These are phyloP conservation scores for Acyrthosiphon pisum DNA, from an alignment of 1,140 invertebrate species.

Conservation along the genomic window DNA sequence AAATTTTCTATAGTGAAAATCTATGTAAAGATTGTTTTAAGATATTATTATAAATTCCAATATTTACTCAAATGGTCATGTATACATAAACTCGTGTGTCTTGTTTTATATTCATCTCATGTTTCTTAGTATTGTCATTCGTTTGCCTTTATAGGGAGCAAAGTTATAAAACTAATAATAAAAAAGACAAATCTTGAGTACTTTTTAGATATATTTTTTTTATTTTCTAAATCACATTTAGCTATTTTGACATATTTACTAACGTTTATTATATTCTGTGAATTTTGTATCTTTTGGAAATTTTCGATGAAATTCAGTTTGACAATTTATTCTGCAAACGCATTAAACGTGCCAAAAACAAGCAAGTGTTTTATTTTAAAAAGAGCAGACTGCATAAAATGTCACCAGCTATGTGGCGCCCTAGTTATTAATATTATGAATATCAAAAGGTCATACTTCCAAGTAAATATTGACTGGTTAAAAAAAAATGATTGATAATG, in stretches of 20 bases:
- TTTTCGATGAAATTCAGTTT: constrained; percentile 26
- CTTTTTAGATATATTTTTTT: neutral
- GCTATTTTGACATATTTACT: constrained; percentile 19
- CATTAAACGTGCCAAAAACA: constrained; percentile 37
- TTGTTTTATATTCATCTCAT: neutral
- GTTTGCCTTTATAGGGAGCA: neutral
- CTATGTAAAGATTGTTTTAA: neutral
- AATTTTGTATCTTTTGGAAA: constrained; percentile 21
- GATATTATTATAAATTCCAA: neutral
- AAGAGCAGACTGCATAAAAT: constrained; percentile 44
- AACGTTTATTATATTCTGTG: neutral
- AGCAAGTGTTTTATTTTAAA: neutral
- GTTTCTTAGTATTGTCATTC: neutral
- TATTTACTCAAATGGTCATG: neutral
- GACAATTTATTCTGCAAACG: constrained; percentile 28
- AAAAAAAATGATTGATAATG: constrained; percentile 51
- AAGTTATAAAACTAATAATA: constrained; percentile 12
- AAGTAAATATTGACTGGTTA: constrained; percentile 36
- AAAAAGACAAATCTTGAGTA: neutral
- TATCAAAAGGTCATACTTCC: constrained; percentile 47
- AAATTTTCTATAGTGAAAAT: neutral
- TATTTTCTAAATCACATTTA: constrained; percentile 4
- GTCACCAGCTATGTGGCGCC: constrained; percentile 42
- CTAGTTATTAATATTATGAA: constrained; percentile 42
- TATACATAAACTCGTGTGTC: neutral